Percentiles rank a stretch among this genome's conserved stretches.
These are phyloP conservation scores for Chromis chromis DNA, from an alignment of 2,797 vertebrate species.

Conservation along the genomic window DNA sequence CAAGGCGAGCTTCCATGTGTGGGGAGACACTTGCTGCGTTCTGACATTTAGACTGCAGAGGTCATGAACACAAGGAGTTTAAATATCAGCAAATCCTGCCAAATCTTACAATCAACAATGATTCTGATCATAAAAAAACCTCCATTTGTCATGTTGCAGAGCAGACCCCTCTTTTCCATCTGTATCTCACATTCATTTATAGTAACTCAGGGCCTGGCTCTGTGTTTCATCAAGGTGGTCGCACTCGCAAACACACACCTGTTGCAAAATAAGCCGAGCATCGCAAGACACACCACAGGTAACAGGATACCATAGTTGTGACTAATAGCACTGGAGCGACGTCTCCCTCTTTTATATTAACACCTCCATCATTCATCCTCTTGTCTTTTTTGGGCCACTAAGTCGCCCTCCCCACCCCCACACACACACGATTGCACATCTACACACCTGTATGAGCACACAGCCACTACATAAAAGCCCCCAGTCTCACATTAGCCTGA, in stretches of 20 bases:
- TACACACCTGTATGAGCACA: conserved; percentile 47
- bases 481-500: conserved; percentile 67
- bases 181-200: not conserved
- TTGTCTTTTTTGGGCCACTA: conserved; percentile 52
- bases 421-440: conserved; percentile 17
- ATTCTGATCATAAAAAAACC: conserved; percentile 4
- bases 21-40: not conserved
- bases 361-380: conserved; percentile 55
- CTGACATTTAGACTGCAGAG: conserved; percentile 22
- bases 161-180: not conserved
- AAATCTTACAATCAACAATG: conserved; percentile 1
- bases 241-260: conserved; percentile 37
- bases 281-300: conserved; percentile 27
- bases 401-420: conserved; percentile 15
- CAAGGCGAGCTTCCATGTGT: not conserved
- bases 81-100: not conserved
- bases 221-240: conserved; percentile 7
- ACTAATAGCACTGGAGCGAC: conserved; percentile 31
- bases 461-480: conserved; percentile 51
- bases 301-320: conserved; percentile 30
- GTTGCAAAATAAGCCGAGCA: conserved; percentile 30
- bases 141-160: not conserved
- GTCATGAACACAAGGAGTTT: not conserved
- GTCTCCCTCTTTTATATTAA: conserved; percentile 41
- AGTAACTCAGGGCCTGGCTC: not conserved